These are phyloP conservation scores for Dione vanillae DNA, from an alignment of 2,888 invertebrate genomes.

Conservation along the genomic window DNA sequence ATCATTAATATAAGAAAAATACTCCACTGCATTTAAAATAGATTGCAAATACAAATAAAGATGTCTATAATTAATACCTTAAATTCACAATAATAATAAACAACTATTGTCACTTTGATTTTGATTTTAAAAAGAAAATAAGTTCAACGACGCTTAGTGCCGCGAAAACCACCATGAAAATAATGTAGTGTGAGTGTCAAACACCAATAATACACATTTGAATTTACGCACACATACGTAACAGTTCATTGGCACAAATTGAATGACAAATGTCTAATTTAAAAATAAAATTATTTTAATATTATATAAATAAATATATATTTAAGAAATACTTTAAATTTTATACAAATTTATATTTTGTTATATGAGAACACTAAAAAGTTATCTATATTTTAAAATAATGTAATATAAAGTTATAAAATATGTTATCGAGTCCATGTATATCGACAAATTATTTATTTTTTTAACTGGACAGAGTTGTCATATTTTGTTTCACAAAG, in stretches of 20 bases:
- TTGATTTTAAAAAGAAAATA: slow-evolving; percentile 62
- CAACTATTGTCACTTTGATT: slow-evolving; percentile 50
- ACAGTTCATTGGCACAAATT: slow-evolving; percentile 37
- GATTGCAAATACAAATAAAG: slow-evolving; percentile 39
- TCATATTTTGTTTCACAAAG: too few species aligned
- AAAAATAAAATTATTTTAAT: slow-evolving; percentile 7
- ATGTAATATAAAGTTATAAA: too few species aligned
- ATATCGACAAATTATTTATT: too few species aligned
- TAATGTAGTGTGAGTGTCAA: slow-evolving; percentile 49
- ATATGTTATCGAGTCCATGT: too few species aligned
- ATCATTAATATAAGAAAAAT: slow-evolving; percentile 52
- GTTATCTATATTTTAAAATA: neutral
- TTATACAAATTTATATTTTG: neutral
- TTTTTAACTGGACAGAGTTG: too few species aligned
- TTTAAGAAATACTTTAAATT: neutral
- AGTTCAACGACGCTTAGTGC: slow-evolving; percentile 67
- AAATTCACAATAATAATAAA: slow-evolving; percentile 51
- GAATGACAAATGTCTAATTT: slow-evolving; percentile 12
- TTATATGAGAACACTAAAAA: neutral
- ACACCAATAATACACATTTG: slow-evolving; percentile 19
- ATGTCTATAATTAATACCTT: slow-evolving; percentile 50
- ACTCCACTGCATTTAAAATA: slow-evolving; percentile 46
- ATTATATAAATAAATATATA: neutral
- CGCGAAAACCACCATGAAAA: slow-evolving; percentile 73
- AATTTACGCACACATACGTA: slow-evolving; percentile 39